phyloP scores from a whole-genome alignment of 2,888 invertebrate species.

The Parasteatoda lunata region DNA sequence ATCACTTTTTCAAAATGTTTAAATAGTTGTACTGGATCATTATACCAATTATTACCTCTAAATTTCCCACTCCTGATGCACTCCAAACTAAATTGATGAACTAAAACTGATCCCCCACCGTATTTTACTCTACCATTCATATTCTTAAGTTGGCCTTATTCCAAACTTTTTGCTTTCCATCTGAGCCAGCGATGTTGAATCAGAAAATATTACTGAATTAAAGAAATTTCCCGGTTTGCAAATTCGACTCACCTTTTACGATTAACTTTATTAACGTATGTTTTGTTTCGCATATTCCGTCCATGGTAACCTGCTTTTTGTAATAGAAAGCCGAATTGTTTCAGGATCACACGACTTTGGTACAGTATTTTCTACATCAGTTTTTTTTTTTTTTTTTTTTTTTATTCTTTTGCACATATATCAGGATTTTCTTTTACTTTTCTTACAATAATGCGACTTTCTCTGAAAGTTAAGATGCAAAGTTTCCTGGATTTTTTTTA shows the following conservation, averaged over 20 bases:
- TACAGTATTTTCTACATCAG: neutral
- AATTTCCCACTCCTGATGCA: neutral
- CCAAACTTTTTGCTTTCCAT: neutral
- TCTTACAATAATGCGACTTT: neutral
- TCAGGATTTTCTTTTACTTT: neutral
- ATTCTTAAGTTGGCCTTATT: neutral
- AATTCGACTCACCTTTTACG: neutral
- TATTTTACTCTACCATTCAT: conserved; percentile 9
- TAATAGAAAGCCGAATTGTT: neutral
- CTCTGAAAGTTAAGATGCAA: neutral
- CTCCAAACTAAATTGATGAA: neutral
- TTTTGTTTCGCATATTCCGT: neutral
- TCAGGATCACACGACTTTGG: neutral
- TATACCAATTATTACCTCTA: conserved; percentile 8
- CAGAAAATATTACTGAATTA: neutral
- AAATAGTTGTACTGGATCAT: neutral
- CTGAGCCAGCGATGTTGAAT: neutral
- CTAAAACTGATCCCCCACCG: neutral
- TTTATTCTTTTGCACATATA: neutral
- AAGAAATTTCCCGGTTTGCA: neutral
- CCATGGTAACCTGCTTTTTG: neutral
- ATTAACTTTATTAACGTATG: neutral
- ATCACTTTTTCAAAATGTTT: neutral
- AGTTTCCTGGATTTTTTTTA: neutral
- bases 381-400: neutral